Percentiles rank a stretch among this genome's conserved stretches.
These are phyloP conservation scores for Burhinus oedicnemus DNA, from an alignment of 2,113 vertebrate genomes.

Conservation along the genomic window DNA sequence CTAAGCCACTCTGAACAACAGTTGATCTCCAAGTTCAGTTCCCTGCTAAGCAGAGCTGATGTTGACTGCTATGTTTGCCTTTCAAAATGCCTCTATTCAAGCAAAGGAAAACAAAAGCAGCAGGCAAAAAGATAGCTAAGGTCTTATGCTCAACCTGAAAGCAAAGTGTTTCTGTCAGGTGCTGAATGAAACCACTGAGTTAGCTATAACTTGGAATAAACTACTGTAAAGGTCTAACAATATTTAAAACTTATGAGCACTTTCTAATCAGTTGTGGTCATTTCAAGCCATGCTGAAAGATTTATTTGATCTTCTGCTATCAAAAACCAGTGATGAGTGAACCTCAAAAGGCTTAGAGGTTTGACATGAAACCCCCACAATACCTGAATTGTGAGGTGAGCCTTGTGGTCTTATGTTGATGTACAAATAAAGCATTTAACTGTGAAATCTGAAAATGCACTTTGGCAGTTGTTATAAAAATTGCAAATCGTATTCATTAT, in stretches of 20 bases:
- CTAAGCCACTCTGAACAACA: background rate
- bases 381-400: background rate
- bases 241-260: background rate
- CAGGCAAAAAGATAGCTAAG: background rate
- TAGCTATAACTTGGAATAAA: background rate
- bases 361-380: background rate
- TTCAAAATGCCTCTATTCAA: background rate
- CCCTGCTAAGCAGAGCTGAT: background rate
- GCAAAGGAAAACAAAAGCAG: background rate
- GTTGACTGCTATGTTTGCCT: background rate
- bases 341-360: background rate
- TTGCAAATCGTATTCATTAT: background rate
- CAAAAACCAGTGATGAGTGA: background rate
- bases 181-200: background rate
- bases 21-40: background rate
- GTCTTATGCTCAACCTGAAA: background rate
- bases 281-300: background rate
- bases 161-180: background rate
- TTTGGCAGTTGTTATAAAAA: background rate
- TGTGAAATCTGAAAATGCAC: background rate
- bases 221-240: background rate
- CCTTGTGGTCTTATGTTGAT: background rate
- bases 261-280: background rate
- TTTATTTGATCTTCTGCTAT: background rate
- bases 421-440: background rate